Base-by-base conservation (phyloP, 2,113 vertebrate species). In the Anhinga anhinga region DNA sequence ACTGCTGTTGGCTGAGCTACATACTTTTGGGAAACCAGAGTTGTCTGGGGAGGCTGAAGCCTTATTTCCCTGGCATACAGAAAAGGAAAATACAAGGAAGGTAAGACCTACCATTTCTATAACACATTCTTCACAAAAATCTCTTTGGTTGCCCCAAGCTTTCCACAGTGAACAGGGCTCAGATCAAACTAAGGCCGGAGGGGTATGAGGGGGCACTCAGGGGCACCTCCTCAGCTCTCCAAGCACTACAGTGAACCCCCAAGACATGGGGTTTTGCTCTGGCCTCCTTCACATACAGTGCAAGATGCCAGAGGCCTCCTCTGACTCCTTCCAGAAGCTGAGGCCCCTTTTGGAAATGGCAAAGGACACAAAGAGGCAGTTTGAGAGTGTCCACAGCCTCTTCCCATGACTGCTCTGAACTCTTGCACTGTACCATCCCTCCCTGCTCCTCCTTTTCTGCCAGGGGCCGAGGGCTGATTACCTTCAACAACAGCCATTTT, bases 51-150 rank as follows among this genome's bases (percentile, higher is more conserved):
- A 65, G 49, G n/a, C 21, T 66, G 65, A 90, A 56, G n/a, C 16
- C 21, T 34, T 22, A 12, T 40, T 82, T 73, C 19, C 53, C 49
- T 52, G 21, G 44, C 40, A 45, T 2, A 25, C 5, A 65, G 15
- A 38, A 71, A n/a, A 66, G 19, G n/a, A 70, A 88, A 53, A 30
- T 5, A 34, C 0, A 0, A 45, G 47, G 34, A 85, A 90, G 22
- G 3, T 0, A n/a, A 71, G 36, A 29, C 2, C 10, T 42, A 61
- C 14, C 15, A 36, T 36, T 69, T 72, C 71, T 80, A 0, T 2
- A 88, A 63, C 1, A n/a, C 2, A 15, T 53, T 65, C 21, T 47
- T 17, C 5, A 11, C 62, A 69, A 45, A 82, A 40, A 59, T 29
- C 9, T 45, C 69, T 62, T 67, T 42, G 27, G 21, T 6, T 63